A percentile compares a stretch with the other conserved stretches of the same genome.
These are phyloP conservation scores for Capromys pilorides DNA, from an alignment of 2,797 vertebrate genomes.

Conservation along the genomic window DNA sequence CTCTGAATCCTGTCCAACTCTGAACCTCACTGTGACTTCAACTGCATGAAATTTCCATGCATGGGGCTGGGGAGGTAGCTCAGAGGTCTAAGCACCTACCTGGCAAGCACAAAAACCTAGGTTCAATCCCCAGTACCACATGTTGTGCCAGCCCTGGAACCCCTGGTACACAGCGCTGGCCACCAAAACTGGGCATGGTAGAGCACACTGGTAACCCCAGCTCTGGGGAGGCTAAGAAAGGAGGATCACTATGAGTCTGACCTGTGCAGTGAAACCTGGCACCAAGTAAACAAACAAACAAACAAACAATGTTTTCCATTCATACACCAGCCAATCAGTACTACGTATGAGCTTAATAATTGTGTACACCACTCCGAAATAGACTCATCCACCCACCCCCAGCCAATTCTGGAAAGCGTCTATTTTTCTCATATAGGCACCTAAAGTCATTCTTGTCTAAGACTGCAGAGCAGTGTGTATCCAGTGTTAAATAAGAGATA, in stretches of 20 bases:
- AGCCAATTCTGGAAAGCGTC: neutral
- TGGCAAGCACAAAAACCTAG: too few species aligned
- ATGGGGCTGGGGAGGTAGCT: too few species aligned
- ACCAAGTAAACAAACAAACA: too few species aligned
- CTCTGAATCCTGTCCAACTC: neutral
- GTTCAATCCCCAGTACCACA: too few species aligned
- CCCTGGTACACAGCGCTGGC: too few species aligned
- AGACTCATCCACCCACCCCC: neutral
- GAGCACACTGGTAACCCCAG: too few species aligned
- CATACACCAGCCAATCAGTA: neutral
- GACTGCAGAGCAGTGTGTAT: neutral
- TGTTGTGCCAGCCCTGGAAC: too few species aligned
- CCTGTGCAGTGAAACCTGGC: too few species aligned
- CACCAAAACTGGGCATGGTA: too few species aligned
- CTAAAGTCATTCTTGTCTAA: neutral
- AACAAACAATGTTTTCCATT: neutral
- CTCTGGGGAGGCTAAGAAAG: too few species aligned
- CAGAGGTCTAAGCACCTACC: too few species aligned
- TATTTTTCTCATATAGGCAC: neutral
- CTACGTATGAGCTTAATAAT: neutral
- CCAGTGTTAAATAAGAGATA: neutral
- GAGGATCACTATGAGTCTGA: too few species aligned
- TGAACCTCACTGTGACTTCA: neutral
- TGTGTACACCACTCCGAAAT: neutral
- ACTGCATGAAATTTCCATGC: neutral